Percentiles rank a stretch among this genome's conserved stretches.
Evolutionary conservation across 2,888 invertebrate species (phyloP).

Genomic region (Drosophila eohydei): DNA sequence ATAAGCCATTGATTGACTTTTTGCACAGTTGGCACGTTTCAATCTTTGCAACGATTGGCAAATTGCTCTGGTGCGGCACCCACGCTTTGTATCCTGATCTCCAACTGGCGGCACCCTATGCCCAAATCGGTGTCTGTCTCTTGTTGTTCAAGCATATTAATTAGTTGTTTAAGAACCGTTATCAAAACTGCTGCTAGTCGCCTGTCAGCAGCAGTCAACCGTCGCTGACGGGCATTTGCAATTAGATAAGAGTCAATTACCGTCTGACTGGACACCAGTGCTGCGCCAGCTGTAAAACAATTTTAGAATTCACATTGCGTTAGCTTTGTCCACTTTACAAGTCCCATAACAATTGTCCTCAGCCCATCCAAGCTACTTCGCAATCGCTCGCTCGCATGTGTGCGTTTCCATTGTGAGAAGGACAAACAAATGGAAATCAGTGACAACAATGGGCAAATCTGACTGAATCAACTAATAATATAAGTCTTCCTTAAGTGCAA

Average conservation of each 20-base stretch:
- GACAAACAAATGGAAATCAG: conserved; percentile 20
- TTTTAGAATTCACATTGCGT: conserved; percentile 31
- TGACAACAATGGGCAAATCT: conserved; percentile 28
- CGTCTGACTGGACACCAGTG: background rate
- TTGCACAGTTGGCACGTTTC: conserved; percentile 67
- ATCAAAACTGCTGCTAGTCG: conserved; percentile 26
- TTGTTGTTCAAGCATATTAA: conserved; percentile 20
- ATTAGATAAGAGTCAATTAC: conserved; percentile 33
- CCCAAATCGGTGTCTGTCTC: background rate
- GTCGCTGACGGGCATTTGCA: conserved; percentile 3
- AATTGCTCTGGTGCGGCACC: conserved; percentile 37
- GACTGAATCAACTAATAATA: conserved; percentile 20
- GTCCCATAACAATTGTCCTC: conserved; percentile 49
- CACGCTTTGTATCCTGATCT: background rate
- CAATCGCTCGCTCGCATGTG: conserved; percentile 18
- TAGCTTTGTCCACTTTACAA: conserved; percentile 19
- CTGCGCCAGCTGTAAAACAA: conserved; percentile 8
- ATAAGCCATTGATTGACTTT: conserved; percentile 60
- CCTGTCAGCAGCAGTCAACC: conserved; percentile 34
- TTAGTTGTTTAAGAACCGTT: conserved; percentile 29
- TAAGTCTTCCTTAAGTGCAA: conserved; percentile 4
- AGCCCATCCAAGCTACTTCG: conserved; percentile 19
- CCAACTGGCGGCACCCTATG: background rate
- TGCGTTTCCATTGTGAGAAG: conserved; percentile 29
- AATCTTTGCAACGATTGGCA: conserved; percentile 52